phyloP scores from a whole-genome alignment of 2,797 vertebrate genomes.

The Cheirogaleus major region DNA sequence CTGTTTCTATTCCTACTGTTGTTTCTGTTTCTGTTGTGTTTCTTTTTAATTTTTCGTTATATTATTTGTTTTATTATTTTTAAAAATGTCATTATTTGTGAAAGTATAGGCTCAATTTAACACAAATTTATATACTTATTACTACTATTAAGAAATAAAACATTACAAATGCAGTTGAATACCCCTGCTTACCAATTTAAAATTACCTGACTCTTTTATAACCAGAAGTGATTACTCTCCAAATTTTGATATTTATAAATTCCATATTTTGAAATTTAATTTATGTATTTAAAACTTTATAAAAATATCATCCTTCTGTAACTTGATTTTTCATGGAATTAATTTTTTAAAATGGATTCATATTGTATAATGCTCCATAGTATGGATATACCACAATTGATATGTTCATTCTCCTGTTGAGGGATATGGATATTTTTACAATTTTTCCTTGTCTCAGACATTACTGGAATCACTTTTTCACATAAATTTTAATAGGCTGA shows the following conservation, averaged over 20 bases:
- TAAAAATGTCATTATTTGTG: not conserved
- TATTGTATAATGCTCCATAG: not conserved
- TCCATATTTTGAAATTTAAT: not conserved
- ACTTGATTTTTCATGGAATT: not conserved
- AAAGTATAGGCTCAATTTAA: not conserved
- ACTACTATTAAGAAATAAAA: not conserved
- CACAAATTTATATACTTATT: not conserved
- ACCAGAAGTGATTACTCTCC: not conserved
- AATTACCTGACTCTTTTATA: not conserved
- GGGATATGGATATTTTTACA: not conserved
- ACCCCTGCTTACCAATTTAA: not conserved
- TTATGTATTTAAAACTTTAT: not conserved
- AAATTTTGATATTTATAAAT: not conserved
- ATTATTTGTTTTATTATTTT: not conserved
- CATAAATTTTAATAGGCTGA: not conserved
- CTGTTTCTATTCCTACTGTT: not conserved
- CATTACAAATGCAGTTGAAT: fast-evolving
- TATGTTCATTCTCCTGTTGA: not conserved
- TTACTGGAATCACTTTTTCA: not conserved
- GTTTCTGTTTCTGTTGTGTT: not conserved
- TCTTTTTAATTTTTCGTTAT: not conserved
- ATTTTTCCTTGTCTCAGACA: not conserved
- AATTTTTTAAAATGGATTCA: not conserved
- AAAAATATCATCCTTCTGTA: not conserved
- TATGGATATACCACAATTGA: not conserved